Evolutionary conservation across 2,797 vertebrate species (phyloP), one percentile per base, ranked within the genome.

Genomic region (Steatocranus sp.): DNA sequence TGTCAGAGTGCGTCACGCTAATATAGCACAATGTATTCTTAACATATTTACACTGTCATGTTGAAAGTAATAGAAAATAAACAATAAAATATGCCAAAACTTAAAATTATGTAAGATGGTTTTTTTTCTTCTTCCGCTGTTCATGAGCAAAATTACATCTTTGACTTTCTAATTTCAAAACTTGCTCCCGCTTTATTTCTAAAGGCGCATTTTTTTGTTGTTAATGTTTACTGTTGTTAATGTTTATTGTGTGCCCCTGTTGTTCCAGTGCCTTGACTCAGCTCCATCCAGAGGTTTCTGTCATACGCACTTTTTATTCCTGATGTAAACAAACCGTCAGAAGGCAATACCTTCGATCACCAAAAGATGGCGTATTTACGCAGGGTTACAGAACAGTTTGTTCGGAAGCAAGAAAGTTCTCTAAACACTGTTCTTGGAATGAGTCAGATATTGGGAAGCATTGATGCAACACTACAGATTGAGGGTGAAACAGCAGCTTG

Each of bases 251-350:
- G n/a, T 79, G 32, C 1, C 20, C 20, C 11, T 78, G 27, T 82
- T 86, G 89, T 75, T 58, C 79, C 77, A 73, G 79, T 23, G 41
- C 81, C 83, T 89, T 88, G 89, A 89, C 89, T 92, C 84, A 70
- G 90, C 89, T 88, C 79, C 86, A 87, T 91, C 88, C 88, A 91
- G 88, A 91, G 82, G 88, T 93, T 92, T 93, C 94, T 93, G 90
- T 90, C 93, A 95, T 97, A 95, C 95, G 95, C 95, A 96, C 95
- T 96, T 96, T 94, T 94, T 95, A 95, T 96, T 96, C 91, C 86
- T 92, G 93, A 96, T 95, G 96, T 97, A 96, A 97, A 96, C 96
- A 97, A 96, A 95, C 87, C 87, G 83, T 38, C 79, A 34, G 51
- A 9, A 49, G 63, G 79, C 74, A 89, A 38, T 87, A 48, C 86